Conservation (phyloP, 2,113 vertebrate genomes). For the Rhynchomys soricoides region DNA sequence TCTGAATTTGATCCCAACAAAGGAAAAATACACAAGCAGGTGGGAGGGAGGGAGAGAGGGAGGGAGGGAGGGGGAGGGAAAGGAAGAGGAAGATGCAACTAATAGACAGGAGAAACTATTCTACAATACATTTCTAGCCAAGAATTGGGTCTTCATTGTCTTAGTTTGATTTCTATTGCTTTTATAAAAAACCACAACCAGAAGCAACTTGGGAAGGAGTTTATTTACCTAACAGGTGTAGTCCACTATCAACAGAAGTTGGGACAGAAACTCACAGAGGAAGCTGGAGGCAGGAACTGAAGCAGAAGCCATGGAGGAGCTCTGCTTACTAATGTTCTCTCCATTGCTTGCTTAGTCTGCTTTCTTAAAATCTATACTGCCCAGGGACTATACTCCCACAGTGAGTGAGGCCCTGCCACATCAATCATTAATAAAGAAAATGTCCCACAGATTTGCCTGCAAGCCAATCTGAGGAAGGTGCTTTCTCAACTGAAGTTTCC, state of each 20-base stretch:
- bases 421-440: background rate
- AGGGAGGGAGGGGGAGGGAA: background rate
- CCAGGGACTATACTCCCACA: background rate
- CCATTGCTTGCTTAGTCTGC: background rate
- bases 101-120: background rate
- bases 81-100: background rate
- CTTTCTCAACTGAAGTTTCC: background rate
- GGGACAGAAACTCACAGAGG: background rate
- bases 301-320: background rate
- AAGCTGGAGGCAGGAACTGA: background rate
- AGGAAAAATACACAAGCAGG: background rate
- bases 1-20: background rate
- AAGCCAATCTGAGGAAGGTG: background rate
- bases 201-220: background rate
- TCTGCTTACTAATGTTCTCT: background rate
- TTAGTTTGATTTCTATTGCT: background rate
- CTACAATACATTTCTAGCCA: background rate
- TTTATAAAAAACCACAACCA: background rate
- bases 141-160: background rate
- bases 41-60: background rate
- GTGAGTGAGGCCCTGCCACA: background rate
- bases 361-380: background rate
- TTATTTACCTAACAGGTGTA: background rate
- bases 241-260: background rate
- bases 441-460: background rate